Conservation (phyloP, 2,888 invertebrate species). For the Hypomecis punctinalis region DNA sequence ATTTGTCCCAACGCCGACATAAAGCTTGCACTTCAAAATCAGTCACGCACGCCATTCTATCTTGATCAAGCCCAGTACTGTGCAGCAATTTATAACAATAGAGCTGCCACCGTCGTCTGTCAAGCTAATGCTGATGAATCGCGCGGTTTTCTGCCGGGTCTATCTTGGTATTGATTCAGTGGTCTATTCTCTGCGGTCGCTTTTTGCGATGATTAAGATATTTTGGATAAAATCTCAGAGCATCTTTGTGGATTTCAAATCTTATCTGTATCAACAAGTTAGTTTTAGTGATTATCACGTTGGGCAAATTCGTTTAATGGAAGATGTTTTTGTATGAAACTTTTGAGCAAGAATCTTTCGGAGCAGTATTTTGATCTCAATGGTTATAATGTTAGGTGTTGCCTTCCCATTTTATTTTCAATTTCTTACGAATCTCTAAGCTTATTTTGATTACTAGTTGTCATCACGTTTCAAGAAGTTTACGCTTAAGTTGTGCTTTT, state of each 20-base stretch:
- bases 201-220: constrained; percentile 9
- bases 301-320: too few relatives aligned
- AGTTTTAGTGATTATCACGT: too few relatives aligned
- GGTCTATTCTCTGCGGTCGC: constrained; percentile 18
- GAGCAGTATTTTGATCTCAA: too few relatives aligned
- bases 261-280: not conserved
- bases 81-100: constrained; percentile 43
- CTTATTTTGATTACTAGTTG: too few relatives aligned
- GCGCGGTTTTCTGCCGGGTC: constrained; percentile 32
- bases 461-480: too few relatives aligned
- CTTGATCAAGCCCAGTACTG: constrained; percentile 25
- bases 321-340: too few relatives aligned
- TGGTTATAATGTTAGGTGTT: too few relatives aligned
- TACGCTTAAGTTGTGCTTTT: too few relatives aligned
- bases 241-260: not conserved
- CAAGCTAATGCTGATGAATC: constrained; percentile 42
- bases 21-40: constrained; percentile 12
- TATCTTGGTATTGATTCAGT: constrained; percentile 28
- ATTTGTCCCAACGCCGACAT: not conserved
- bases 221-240: not conserved
- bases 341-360: too few relatives aligned
- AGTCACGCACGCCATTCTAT: constrained; percentile 29
- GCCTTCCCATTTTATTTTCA: too few relatives aligned
- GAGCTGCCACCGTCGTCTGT: constrained; percentile 33
- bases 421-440: too few relatives aligned